Conservation (phyloP, 2,797 vertebrate genomes). For the Gambelia wislizenii region DNA sequence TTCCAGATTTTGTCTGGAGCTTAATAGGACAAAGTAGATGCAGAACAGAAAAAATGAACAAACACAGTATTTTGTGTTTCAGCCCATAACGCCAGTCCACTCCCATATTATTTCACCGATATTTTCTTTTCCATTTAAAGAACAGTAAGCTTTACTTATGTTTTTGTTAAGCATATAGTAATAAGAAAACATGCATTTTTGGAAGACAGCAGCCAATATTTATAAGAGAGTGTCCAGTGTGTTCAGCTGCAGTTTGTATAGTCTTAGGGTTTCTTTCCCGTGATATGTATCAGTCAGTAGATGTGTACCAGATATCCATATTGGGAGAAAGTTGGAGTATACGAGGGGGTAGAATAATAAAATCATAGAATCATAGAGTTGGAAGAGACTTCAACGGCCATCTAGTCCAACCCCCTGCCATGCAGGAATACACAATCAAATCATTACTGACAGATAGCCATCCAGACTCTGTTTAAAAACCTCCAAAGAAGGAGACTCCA, state of each 20-base stretch:
- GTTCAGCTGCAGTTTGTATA: not conserved
- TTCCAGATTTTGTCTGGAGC: not conserved
- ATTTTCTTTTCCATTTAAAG: not conserved
- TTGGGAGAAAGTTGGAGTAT: too few species aligned
- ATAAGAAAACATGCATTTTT: not conserved
- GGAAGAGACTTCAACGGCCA: too few species aligned
- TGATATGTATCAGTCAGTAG: too few species aligned
- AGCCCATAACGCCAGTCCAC: not conserved
- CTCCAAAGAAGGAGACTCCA: too few species aligned
- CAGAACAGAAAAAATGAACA: not conserved
- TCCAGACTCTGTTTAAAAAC: too few species aligned
- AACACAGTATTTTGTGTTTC: not conserved
- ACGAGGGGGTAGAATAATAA: too few species aligned
- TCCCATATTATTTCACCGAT: not conserved
- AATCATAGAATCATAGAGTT: too few species aligned
- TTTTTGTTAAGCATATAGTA: not conserved
- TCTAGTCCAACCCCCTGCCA: too few species aligned
- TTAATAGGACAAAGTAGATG: conserved; percentile 2
- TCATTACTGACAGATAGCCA: too few species aligned
- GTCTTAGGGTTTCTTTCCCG: not conserved
- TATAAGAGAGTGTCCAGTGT: not conserved
- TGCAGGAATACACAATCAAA: too few species aligned
- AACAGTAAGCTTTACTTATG: too few species aligned
- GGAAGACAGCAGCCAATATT: not conserved
- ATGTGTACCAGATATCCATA: too few species aligned